A percentile compares a stretch with the other conserved stretches of the same genome.
Conservation (phyloP, 2,888 invertebrate species). For the Strigamia maritima region DNA sequence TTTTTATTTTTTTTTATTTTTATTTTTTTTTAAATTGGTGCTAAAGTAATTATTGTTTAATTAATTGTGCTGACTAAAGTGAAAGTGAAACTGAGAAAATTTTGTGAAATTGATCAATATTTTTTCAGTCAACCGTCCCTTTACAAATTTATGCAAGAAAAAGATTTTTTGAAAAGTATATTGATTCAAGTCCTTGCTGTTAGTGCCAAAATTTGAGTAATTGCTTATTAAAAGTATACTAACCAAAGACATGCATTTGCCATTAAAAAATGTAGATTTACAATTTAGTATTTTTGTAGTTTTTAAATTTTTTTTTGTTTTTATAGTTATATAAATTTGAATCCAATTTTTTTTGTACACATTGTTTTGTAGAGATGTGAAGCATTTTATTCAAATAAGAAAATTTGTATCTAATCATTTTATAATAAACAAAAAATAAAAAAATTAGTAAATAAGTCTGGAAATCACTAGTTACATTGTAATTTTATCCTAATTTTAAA, state of each 20-base stretch:
- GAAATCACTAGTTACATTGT: too few relatives aligned
- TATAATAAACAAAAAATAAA: neutral
- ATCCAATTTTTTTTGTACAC: neutral
- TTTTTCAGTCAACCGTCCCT: neutral
- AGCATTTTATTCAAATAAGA: neutral
- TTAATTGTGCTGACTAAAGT: neutral
- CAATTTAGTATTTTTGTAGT: neutral
- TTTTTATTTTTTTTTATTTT: neutral
- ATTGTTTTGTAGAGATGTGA: neutral
- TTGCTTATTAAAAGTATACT: neutral
- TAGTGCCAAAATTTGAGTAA: neutral
- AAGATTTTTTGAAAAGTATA: neutral
- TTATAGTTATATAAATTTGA: neutral
- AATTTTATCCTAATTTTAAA: too few relatives aligned
- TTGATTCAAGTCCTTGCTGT: neutral
- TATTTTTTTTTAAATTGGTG: neutral
- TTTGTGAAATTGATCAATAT: neutral
- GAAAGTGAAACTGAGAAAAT: neutral
- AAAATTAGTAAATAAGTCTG: neutral
- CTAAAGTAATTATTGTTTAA: neutral
- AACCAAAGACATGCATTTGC: constrained; percentile 4
- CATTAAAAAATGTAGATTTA: neutral
- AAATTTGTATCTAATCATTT: constrained; percentile 1
- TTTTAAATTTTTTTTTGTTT: neutral
- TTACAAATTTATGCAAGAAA: constrained; percentile 4